These are phyloP conservation scores for Chondrilla cf. caribensis DNA, from an alignment of 37 sponge, comb jelly and placozoan species.

Conservation along the genomic window DNA sequence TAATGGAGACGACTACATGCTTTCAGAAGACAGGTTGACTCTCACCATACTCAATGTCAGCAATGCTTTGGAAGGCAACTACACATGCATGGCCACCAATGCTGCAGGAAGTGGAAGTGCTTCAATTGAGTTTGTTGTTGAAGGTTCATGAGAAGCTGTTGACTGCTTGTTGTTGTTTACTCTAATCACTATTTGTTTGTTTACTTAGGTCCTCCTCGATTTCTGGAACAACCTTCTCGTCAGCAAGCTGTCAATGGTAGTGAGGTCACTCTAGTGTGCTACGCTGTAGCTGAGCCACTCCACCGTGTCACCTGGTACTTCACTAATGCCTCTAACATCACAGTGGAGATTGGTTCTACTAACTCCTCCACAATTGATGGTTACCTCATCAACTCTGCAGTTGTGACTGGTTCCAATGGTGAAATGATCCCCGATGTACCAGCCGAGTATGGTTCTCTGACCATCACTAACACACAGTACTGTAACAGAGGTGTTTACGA, in stretches of 20 bases:
- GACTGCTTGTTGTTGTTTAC: not conserved
- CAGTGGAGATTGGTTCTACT: not conserved
- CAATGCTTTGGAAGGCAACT: constrained; percentile 56
- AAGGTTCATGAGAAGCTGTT: constrained; percentile 33
- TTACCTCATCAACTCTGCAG: constrained; percentile 4
- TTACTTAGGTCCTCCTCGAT: constrained; percentile 53
- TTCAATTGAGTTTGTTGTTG: constrained; percentile 39
- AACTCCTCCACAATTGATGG: not conserved
- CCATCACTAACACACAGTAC: constrained; percentile 37
- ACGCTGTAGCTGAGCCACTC: constrained; percentile 47
- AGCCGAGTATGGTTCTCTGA: constrained; percentile 42
- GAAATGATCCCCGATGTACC: too few species aligned
- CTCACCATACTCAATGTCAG: constrained; percentile 11
- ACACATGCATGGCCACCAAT: constrained; percentile 55
- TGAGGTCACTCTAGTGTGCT: constrained; percentile 35
- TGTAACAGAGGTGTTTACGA: constrained; percentile 62
- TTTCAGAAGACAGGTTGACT: not conserved
- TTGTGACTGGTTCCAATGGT: not conserved
- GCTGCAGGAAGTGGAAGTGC: constrained; percentile 39
- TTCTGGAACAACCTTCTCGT: constrained; percentile 27
- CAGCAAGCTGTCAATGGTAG: constrained; percentile 38
- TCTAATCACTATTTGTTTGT: not conserved
- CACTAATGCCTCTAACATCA: constrained; percentile 6
- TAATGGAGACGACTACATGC: not conserved
- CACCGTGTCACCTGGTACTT: constrained; percentile 48